Evolutionary conservation across 2,888 invertebrate species (phyloP).

Genomic region (Oeneis ivallda): DNA sequence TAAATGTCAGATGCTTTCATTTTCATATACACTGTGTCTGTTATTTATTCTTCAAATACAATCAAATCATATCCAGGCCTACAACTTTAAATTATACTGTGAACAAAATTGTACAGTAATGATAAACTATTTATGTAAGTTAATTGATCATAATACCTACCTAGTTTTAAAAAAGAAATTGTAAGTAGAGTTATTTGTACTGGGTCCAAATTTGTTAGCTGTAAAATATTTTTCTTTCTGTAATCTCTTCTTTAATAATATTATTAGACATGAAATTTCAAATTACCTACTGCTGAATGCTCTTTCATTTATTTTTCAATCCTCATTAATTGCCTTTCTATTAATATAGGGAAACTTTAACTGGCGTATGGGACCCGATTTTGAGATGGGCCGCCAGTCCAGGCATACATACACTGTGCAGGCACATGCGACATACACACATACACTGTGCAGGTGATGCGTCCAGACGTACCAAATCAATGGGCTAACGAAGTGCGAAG

Average conservation of each 20-base stretch:
- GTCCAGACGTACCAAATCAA: too few relatives aligned
- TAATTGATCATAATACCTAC: neutral
- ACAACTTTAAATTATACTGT: neutral
- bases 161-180: neutral
- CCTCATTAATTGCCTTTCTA: too few relatives aligned
- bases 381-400: too few relatives aligned
- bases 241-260: constrained; percentile 9
- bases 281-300: too few relatives aligned
- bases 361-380: too few relatives aligned
- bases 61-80: neutral
- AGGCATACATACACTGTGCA: too few relatives aligned
- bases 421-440: too few relatives aligned
- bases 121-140: neutral
- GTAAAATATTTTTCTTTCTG: constrained; percentile 3
- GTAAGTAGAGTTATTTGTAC: neutral
- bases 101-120: constrained; percentile 9
- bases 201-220: neutral
- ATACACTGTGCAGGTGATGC: too few relatives aligned
- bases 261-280: constrained; percentile 6
- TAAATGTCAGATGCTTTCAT: too few relatives aligned
- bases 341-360: too few relatives aligned
- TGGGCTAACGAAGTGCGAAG: too few relatives aligned
- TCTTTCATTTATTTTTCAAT: neutral
- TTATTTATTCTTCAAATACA: neutral
- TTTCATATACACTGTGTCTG: too few relatives aligned